Conservation (phyloP, 2,113 vertebrate species). For the Tonatia bakeri region DNA sequence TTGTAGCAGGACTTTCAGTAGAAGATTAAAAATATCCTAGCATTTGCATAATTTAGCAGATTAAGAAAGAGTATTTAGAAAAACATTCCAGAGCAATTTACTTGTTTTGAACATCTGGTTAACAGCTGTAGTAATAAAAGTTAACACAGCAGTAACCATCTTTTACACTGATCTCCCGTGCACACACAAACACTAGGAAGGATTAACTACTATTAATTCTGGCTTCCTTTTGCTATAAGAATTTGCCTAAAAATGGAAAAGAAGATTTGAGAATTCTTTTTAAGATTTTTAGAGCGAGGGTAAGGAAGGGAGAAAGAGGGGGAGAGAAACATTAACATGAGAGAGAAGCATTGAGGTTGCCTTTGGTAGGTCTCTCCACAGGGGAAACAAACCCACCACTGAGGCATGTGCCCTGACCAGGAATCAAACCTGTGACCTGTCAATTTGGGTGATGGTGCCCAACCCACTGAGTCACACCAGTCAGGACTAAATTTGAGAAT, state of each 20-base stretch:
- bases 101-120: constrained; percentile 43
- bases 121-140: constrained; percentile 39
- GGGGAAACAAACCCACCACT: too few species aligned
- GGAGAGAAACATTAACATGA: too few species aligned
- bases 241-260: constrained; percentile 24
- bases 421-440: too few species aligned
- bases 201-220: constrained; percentile 55
- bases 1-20: not conserved
- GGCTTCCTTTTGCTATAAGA: constrained; percentile 12
- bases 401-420: too few species aligned
- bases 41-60: constrained; percentile 32
- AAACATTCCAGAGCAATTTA: not conserved
- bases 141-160: constrained; percentile 49
- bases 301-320: too few species aligned
- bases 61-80: constrained; percentile 31
- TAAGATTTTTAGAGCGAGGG: too few species aligned
- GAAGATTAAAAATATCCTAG: constrained; percentile 14
- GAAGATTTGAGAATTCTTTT: constrained; percentile 13
- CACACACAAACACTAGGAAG: constrained; percentile 13
- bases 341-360: too few species aligned
- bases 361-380: too few species aligned
- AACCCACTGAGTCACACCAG: too few species aligned
- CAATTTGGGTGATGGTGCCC: too few species aligned
- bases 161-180: constrained; percentile 28
- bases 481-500: not conserved